phyloP scores from a whole-genome alignment of 2,113 vertebrate species.

The Esox niger region DNA sequence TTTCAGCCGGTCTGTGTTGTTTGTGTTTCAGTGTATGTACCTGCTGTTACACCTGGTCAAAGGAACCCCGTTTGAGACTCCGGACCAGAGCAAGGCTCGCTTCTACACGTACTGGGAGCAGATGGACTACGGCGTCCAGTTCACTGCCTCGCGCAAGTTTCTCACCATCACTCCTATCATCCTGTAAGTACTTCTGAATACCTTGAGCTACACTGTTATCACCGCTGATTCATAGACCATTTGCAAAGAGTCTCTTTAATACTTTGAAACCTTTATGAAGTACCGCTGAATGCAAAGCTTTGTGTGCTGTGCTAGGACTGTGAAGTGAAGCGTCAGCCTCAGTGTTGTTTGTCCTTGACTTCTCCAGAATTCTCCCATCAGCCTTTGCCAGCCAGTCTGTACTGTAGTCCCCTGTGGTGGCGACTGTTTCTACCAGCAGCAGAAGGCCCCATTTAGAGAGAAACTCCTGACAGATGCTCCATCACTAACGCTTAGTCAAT shows the following conservation, averaged over 20 bases:
- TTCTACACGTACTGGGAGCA: slow-evolving; percentile 97
- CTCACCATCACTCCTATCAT: slow-evolving; percentile 95
- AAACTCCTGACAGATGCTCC: slow-evolving; percentile 18
- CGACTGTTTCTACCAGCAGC: slow-evolving; percentile 21
- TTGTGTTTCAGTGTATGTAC: slow-evolving; percentile 87
- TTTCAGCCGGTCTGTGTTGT: slow-evolving; percentile 1
- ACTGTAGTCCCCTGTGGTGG: slow-evolving; percentile 25
- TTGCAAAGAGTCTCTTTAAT: too few relatives aligned
- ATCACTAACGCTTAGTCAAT: slow-evolving; percentile 6
- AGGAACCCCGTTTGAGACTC: slow-evolving; percentile 95
- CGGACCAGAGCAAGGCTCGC: slow-evolving; percentile 92
- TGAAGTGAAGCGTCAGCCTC: neutral
- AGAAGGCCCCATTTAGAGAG: slow-evolving; percentile 31
- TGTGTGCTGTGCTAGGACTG: too few relatives aligned
- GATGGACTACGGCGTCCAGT: slow-evolving; percentile 97
- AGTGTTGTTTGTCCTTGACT: neutral
- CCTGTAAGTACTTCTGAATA: slow-evolving; percentile 76
- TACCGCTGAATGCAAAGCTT: too few relatives aligned
- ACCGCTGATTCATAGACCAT: too few relatives aligned
- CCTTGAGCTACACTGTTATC: too few relatives aligned
- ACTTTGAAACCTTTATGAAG: too few relatives aligned
- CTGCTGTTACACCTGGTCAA: slow-evolving; percentile 95
- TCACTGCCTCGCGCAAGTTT: slow-evolving; percentile 94
- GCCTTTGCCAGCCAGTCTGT: slow-evolving; percentile 1
- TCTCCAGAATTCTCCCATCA: slow-evolving; percentile 4